phyloP scores from a whole-genome alignment of 2,113 vertebrate genomes.

The Galemys pyrenaicus region DNA sequence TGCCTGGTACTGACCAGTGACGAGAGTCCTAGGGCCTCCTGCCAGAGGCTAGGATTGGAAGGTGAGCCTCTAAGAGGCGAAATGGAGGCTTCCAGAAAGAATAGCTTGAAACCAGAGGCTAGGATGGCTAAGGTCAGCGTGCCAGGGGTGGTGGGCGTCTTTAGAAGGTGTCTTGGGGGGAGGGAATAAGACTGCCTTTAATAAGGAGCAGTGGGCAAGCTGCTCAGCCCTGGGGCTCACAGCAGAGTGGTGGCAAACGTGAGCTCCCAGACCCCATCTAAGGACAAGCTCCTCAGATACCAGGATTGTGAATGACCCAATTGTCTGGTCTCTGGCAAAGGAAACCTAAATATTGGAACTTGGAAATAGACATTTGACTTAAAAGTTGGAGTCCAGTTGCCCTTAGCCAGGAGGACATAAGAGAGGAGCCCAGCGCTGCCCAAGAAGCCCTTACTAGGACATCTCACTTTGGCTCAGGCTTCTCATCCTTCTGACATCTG shows the following conservation, averaged over 20 bases:
- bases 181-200: not conserved
- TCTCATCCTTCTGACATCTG: not conserved
- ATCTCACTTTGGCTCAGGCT: not conserved
- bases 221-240: not conserved
- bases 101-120: not conserved
- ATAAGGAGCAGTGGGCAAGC: not conserved
- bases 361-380: not conserved
- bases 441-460: not conserved
- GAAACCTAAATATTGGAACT: not conserved
- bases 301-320: not conserved
- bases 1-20: not conserved
- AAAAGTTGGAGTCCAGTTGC: not conserved
- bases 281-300: not conserved
- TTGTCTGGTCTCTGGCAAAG: not conserved
- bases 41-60: not conserved
- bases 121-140: not conserved
- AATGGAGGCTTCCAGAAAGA: not conserved
- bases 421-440: not conserved
- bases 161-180: not conserved
- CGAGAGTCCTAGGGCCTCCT: not conserved
- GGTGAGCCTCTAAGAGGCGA: not conserved
- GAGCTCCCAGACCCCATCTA: not conserved
- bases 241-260: fast-evolving
- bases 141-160: too few species aligned
- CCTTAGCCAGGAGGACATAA: not conserved